Base-by-base conservation (phyloP, 2,797 vertebrate species). In the Arnoldichthys spilopterus region DNA sequence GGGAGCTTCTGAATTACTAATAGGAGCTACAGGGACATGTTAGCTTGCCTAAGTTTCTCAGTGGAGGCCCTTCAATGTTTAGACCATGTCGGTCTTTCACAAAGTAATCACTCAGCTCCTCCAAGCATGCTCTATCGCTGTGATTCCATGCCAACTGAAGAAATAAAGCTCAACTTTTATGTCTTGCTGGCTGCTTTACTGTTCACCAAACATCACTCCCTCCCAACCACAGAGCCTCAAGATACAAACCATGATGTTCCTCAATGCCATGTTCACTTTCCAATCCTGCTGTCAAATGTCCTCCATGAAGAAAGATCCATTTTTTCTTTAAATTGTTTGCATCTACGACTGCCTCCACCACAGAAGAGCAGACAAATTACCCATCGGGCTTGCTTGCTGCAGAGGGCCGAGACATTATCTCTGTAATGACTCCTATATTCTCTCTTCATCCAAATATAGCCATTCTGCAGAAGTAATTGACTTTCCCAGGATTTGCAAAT, bases 391-490 rank as follows among this genome's bases (percentile, higher is more conserved):
- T 71, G 64, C 83, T 0, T 5, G 62, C 64, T 78, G 85, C 75
- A 79, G 74, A 81, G 80, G 83, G 78, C 68, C 89, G 85, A 85
- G 83, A 85, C 87, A 88, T 89, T 86, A 92, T 87, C 84, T 86
- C 54, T 83, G 79, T 86, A 90, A 91, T 91, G 81, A 88, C 80
- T 84, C 75, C 61, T 78, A 81, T 81, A 71, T 49, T 72, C 80
- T 61, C 34, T 26, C n/a, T 62, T 66, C 3, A 37, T 72, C 54
- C 84, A 84, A 78, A 82, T 87, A 88, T 88, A 90, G 83, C 80
- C 74, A 28, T 47, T 49, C 76, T 82, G 80, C 85, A 74, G 47
- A 83, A 82, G 82, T 88, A 88, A 91, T 89, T 85, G 87, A 86
- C 87, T 90, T 87, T 88, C 81, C 58, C 30, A 54, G 84, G 87